Percentiles rank a stretch among this genome's conserved stretches.
These are phyloP conservation scores for Ethmia dodecea DNA, from an alignment of 2,888 invertebrate genomes.

Conservation along the genomic window DNA sequence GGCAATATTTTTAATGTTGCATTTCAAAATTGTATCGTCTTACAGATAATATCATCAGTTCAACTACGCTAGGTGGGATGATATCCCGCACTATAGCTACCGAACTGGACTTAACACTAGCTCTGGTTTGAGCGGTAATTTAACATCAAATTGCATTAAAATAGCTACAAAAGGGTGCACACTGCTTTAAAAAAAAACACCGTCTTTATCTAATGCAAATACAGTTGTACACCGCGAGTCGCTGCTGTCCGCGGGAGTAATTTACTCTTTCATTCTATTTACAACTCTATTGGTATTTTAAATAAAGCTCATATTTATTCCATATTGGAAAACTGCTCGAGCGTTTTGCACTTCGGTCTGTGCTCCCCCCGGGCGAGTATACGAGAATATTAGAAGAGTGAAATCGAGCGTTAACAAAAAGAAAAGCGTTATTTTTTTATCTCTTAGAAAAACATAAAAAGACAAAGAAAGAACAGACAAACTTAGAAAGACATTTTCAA, in stretches of 20 bases:
- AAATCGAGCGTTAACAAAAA: no score
- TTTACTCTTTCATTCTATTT: background rate
- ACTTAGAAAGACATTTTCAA: no score
- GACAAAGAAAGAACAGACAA: no score
- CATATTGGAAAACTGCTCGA: no score
- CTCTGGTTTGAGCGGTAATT: background rate
- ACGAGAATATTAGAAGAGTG: no score
- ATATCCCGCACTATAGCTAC: conserved; percentile 21
- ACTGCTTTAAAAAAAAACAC: background rate
- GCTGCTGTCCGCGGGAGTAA: background rate
- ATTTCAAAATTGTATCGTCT: conserved; percentile 51
- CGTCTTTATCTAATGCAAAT: background rate
- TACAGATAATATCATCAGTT: conserved; percentile 46
- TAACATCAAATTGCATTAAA: background rate
- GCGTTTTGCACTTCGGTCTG: no score
- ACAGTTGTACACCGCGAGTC: background rate
- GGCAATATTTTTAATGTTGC: conserved; percentile 60
- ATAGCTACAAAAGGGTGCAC: background rate
- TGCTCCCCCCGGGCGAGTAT: no score
- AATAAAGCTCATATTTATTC: no score
- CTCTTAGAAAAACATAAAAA: no score
- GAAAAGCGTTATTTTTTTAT: no score
- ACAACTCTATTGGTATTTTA: no score
- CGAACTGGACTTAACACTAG: conserved; percentile 40
- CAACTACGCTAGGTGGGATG: conserved; percentile 50